Evolutionary conservation across 2,113 vertebrate genomes (phyloP).

Genomic region (Cryptoleucopteryx plumbea): DNA sequence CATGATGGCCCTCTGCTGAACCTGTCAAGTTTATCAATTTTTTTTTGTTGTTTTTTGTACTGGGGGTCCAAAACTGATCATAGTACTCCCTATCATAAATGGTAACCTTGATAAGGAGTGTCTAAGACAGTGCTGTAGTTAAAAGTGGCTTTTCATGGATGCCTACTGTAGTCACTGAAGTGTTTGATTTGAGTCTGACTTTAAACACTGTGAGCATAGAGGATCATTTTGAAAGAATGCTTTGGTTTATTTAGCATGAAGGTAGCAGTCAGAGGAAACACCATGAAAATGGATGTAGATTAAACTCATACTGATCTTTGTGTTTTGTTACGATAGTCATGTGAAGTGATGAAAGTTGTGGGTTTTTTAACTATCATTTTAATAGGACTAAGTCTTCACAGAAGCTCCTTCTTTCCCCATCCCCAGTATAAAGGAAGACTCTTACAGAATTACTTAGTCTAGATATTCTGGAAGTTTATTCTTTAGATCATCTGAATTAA

Average conservation of each 20-base stretch:
- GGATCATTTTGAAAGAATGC: not conserved
- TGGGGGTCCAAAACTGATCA: not conserved
- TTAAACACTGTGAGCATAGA: not conserved
- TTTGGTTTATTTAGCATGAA: not conserved
- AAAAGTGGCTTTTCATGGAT: not conserved
- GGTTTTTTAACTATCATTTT: not conserved
- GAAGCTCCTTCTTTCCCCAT: not conserved
- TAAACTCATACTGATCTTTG: not conserved
- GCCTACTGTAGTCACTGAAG: not conserved
- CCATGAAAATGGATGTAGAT: not conserved
- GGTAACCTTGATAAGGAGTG: not conserved
- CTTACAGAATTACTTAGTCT: not conserved
- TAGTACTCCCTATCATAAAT: not conserved
- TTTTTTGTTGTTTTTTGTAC: not conserved
- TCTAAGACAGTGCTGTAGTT: not conserved
- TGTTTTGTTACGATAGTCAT: not conserved
- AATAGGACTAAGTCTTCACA: not conserved
- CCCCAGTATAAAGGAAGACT: not conserved
- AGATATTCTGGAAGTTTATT: not conserved
- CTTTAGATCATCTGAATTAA: not conserved
- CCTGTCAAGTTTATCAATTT: not conserved
- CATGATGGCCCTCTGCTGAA: not conserved
- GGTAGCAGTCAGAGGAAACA: not conserved
- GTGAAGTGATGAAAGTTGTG: not conserved
- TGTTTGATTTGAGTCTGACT: not conserved